Evolutionary conservation across 2,797 vertebrate genomes (phyloP), one percentile per base, ranked within the genome.

Genomic region (Coranthus polyacanthus): DNA sequence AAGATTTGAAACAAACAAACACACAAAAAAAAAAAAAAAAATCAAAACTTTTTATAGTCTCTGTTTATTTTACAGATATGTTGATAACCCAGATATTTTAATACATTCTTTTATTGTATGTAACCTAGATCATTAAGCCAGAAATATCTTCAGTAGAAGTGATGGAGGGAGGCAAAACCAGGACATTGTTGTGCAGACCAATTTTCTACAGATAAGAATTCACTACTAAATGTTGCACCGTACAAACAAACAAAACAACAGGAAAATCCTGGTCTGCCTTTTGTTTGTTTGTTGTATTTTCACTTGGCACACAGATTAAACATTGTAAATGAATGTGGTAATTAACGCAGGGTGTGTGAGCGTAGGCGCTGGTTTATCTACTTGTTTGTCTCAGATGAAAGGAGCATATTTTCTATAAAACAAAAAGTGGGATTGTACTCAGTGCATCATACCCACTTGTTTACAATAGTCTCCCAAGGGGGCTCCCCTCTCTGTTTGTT

Each of bases 351-450:
- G 26, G 55, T 75, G 77, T 75, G 76, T 54, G 78, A 79, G 83
- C 71, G 88, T 86, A 86, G 88, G 88, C 85, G 54, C 80, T 82
- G 86, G 67, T 81, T 91, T 86, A 85, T 91, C 87, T 89, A 66
- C 85, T 90, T 92, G 90, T 92, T 93, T 92, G 85, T 92, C 79
- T 91, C 85, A 93, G 92, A 92, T 94, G 91, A 92, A 92, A 93
- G 92, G 85, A 86, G 85, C 70, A 71, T 81, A 84, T 90, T 91
- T 91, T 87, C 80, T 81, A 77, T 79, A 78, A 86, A 79, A 81
- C 88, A 87, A 88, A 92, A 92, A 88, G 89, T 89, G 88, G 80
- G 86, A 88, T 92, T 90, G 84, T 85, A 78, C 58, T 91, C 66
- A 0, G 76, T 75, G 86, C 85, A 90, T 88, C 87, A 78, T 74